Percentiles rank a stretch among this genome's conserved stretches.
Conservation (phyloP, 2,888 invertebrate species). For the Pseudococcus longispinus region DNA sequence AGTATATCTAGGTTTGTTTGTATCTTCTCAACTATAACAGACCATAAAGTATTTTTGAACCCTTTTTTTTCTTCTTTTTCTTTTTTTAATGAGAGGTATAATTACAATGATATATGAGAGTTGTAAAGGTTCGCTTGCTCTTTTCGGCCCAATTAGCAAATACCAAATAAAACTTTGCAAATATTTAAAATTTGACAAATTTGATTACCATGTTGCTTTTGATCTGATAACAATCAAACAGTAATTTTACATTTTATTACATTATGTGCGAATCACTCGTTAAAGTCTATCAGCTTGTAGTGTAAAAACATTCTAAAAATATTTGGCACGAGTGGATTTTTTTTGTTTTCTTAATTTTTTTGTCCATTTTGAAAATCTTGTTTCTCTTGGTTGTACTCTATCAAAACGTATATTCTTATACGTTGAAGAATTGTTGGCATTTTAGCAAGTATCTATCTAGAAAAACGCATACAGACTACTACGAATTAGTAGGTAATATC, state of each 20-base stretch:
- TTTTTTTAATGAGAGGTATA: not conserved
- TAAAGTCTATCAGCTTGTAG: not conserved
- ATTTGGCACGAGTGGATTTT: not conserved
- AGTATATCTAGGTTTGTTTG: too few species aligned
- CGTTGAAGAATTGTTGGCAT: slow-evolving; percentile 33
- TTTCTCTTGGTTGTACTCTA: not conserved
- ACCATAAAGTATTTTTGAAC: too few species aligned
- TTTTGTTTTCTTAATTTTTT: not conserved
- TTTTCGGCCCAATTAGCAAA: not conserved
- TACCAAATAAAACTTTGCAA: not conserved
- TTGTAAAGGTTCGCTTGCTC: not conserved
- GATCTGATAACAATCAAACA: not conserved
- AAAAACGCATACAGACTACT: not conserved
- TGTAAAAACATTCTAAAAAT: slow-evolving; percentile 7
- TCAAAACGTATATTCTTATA: not conserved
- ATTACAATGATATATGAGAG: not conserved
- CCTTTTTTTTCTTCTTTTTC: not conserved
- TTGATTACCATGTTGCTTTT: not conserved
- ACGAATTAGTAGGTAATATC: not conserved
- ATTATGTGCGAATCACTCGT: not conserved
- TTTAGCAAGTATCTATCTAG: not conserved
- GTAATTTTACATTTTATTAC: slow-evolving; percentile 1
- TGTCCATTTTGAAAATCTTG: not conserved
- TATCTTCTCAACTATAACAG: too few species aligned
- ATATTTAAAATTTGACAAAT: not conserved